Base-by-base conservation (phyloP, 2,797 vertebrate genomes). In the Rhinatrema bivittatum region DNA sequence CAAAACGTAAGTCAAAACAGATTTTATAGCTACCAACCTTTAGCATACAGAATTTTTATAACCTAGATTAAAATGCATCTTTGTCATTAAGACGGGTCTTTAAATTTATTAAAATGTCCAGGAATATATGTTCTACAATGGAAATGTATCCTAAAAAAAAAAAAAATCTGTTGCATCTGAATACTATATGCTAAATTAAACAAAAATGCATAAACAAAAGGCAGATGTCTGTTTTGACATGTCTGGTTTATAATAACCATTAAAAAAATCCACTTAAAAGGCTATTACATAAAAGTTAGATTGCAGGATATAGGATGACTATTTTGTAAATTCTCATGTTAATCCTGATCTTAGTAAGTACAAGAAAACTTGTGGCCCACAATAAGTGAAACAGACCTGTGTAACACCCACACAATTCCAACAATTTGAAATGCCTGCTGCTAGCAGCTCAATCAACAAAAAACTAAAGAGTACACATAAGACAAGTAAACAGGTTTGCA, bases 401-500 rank as follows among this genome's bases (percentile, higher is more conserved):
- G 48, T 46, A 45, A 57, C 29, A 50, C 20, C 35, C 33, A 40
- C 12, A 42, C 22, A 25, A 55, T 59, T 46, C 25, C 24, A 74
- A 58, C 52, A 52, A 46, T 46, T 34, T 46, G 50, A 66, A 58
- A 58, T 30, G 15, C 48, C 53, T 54, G 50, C 45, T 47, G 46
- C 40, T 29, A 29, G n/a, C 43, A 39, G 61, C 36, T 56, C n/a
- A 48, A 62, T 22, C 29, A 34, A 42, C 27, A 45, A 2, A 14
- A 52, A 59, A 40, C 25, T 56, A 53, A 20, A 49, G n/a, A 29
- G 33, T 48, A 46, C 35, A 25, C 22, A 14, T 17, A 9, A 56
- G 36, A 65, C 49, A 54, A 63, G 53, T 56, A 69, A 68, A 69
- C 65, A 69, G 43, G 43, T 55, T 47, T 55, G 61, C 59, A 58